These are phyloP conservation scores for Germaria angustata DNA, from an alignment of 2,888 invertebrate genomes.

Conservation along the genomic window DNA sequence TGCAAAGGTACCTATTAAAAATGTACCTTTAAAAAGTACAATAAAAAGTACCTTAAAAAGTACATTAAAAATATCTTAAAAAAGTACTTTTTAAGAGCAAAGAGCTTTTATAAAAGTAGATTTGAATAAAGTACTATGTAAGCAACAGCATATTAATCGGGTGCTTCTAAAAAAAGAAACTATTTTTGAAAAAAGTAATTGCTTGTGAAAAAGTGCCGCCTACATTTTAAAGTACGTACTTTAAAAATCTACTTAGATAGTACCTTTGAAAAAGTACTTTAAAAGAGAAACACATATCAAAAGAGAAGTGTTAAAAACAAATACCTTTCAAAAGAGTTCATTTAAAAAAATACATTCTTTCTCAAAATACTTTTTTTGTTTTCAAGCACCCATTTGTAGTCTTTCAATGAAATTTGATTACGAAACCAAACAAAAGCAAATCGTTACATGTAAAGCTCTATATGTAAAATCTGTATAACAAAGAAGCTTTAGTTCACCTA, in stretches of 20 bases:
- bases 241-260: background rate
- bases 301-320: too few species aligned
- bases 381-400: too few species aligned
- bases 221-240: background rate
- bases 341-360: too few species aligned
- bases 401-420: constrained; percentile 10
- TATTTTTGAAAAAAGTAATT: background rate
- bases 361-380: background rate
- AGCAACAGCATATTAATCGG: background rate
- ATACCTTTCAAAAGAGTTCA: background rate
- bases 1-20: too few species aligned
- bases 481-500: background rate
- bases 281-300: background rate
- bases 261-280: background rate
- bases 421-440: constrained; percentile 14
- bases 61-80: too few species aligned
- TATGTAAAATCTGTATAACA: background rate
- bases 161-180: background rate
- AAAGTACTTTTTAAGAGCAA: background rate
- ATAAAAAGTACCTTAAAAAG: too few species aligned
- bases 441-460: constrained; percentile 29
- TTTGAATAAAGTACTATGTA: background rate
- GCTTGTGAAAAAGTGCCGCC: background rate
- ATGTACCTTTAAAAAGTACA: too few species aligned
- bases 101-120: too few species aligned